Conservation (phyloP, 2,797 vertebrate species). For the Stomatorhinus walkeri region DNA sequence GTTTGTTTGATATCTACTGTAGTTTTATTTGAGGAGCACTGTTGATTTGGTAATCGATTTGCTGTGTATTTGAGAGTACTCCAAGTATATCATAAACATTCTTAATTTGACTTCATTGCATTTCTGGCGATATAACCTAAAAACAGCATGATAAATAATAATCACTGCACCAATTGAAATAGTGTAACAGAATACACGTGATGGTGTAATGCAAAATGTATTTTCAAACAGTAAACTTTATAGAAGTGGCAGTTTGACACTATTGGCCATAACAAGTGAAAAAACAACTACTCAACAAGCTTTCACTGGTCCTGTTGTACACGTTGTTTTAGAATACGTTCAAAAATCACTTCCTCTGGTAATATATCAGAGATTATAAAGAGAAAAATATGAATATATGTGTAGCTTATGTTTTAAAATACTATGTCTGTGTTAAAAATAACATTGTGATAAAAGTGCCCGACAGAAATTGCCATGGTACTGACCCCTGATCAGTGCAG, state of each 20-base stretch:
- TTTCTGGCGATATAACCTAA: neutral
- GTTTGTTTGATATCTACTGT: constrained; percentile 6
- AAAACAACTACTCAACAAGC: neutral
- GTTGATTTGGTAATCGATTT: neutral
- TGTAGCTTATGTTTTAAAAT: neutral
- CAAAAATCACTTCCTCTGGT: neutral
- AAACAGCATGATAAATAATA: neutral
- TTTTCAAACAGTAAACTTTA: neutral
- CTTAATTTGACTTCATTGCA: neutral
- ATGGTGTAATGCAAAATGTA: neutral
- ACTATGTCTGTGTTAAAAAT: neutral
- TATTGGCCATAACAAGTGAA: neutral
- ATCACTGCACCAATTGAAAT: neutral
- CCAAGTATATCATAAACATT: neutral
- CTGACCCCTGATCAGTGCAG: neutral
- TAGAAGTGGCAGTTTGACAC: neutral
- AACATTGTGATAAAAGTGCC: neutral
- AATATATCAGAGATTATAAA: neutral
- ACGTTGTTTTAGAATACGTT: neutral
- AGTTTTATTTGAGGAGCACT: neutral
- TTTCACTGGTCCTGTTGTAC: neutral
- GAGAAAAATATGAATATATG: neutral
- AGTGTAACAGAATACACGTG: neutral
- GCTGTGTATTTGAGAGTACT: neutral
- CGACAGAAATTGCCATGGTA: neutral